These are phyloP conservation scores for Pandion haliaetus DNA, from an alignment of 2,113 vertebrate genomes.

Conservation along the genomic window DNA sequence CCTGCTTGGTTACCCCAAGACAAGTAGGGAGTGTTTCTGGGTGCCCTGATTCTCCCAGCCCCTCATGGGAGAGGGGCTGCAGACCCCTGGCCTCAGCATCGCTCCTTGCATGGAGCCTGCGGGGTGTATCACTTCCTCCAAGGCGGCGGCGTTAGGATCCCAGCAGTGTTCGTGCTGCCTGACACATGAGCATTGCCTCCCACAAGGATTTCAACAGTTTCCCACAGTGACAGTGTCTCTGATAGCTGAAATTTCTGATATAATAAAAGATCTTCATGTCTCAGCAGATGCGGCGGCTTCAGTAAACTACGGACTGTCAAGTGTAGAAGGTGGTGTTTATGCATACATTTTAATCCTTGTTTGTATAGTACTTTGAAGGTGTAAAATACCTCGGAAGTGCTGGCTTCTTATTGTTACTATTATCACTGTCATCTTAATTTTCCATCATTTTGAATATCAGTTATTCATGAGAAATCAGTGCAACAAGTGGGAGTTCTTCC, in stretches of 20 bases:
- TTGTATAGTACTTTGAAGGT: background rate
- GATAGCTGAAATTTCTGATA: background rate
- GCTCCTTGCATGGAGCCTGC: accelerated
- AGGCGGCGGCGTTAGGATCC: background rate
- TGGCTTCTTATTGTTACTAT: background rate
- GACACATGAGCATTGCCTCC: background rate
- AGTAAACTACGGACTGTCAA: background rate
- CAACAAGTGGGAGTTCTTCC: background rate
- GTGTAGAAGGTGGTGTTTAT: background rate
- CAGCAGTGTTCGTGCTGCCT: background rate
- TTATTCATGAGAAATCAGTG: background rate
- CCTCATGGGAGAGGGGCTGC: accelerated
- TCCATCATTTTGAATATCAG: background rate
- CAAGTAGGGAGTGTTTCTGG: background rate
- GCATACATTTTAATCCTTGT: background rate
- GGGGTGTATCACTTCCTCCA: background rate
- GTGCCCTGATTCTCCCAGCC: background rate
- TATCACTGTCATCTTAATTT: background rate
- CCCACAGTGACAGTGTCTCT: background rate
- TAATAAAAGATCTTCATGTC: background rate
- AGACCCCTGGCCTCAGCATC: background rate
- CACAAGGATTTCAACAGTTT: background rate
- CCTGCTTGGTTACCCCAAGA: background rate
- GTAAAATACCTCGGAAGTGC: background rate
- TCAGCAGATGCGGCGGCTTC: background rate